Conservation (phyloP, 2,113 vertebrate species). For the Promerops cafer region DNA sequence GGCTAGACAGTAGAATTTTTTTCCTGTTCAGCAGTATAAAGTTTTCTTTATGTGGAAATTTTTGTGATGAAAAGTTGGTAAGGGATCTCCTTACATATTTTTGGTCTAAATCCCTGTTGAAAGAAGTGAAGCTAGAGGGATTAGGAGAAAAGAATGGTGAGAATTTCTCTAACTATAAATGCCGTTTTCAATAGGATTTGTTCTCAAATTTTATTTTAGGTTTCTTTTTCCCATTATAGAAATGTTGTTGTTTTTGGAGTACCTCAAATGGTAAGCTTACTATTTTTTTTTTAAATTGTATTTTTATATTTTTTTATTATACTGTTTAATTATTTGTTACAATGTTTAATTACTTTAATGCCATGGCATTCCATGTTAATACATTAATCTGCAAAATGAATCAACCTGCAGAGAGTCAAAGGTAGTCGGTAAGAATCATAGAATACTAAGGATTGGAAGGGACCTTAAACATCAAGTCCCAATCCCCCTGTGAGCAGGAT, state of each 20-base stretch:
- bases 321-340: background rate
- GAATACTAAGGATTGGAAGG: background rate
- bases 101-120: background rate
- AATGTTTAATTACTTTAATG: background rate
- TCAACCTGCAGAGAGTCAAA: background rate
- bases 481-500: accelerated
- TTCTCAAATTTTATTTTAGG: constrained; percentile 68
- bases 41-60: background rate
- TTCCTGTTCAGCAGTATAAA: background rate
- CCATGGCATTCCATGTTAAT: background rate
- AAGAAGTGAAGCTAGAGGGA: background rate
- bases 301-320: background rate
- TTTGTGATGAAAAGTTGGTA: background rate
- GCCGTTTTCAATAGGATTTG: background rate
- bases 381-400: background rate
- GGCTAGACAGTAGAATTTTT: background rate
- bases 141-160: background rate
- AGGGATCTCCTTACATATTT: background rate
- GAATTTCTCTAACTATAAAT: background rate
- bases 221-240: constrained; percentile 83
- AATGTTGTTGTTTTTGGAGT: constrained; percentile 95
- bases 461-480: background rate
- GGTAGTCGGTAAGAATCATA: background rate
- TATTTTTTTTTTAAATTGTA: background rate
- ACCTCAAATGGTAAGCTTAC: constrained; percentile 90